Percentiles rank a stretch among this genome's conserved stretches.
These are phyloP conservation scores for Zaprionus nigranus DNA, from an alignment of 1,140 invertebrate species.

Conservation along the genomic window DNA sequence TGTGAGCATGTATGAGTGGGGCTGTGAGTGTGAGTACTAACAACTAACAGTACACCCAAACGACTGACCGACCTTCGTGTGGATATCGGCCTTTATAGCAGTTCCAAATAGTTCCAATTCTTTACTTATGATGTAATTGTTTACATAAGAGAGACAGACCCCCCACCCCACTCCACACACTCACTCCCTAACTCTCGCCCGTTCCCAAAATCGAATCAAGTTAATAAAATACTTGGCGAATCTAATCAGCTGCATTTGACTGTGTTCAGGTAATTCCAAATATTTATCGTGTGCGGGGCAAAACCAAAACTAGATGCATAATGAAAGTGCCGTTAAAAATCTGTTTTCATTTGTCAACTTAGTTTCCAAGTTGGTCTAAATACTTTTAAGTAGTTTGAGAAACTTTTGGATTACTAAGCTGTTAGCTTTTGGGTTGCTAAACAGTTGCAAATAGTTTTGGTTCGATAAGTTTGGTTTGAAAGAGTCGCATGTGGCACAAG, in stretches of 20 bases:
- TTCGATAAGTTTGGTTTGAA: not conserved
- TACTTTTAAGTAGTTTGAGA: too few species aligned
- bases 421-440: not conserved
- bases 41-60: not conserved
- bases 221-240: not conserved
- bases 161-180: too few species aligned
- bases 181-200: not conserved
- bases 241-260: not conserved
- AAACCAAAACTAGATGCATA: not conserved
- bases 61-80: conserved; percentile 24
- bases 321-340: not conserved
- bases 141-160: conserved; percentile 27
- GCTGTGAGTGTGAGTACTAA: not conserved
- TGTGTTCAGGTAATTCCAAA: not conserved
- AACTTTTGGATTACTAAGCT: not conserved
- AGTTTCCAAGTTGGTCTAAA: too few species aligned
- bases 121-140: conserved; percentile 38
- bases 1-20: not conserved
- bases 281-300: not conserved
- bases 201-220: conserved; percentile 10
- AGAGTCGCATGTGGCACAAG: not conserved
- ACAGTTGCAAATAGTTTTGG: not conserved
- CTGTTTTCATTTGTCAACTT: not conserved
- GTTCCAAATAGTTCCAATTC: conserved; percentile 31
- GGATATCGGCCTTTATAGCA: conserved; percentile 5